Percentiles rank a stretch among this genome's conserved stretches.
Conservation (phyloP, 2,888 invertebrate genomes). For the Polyploca ridens region DNA sequence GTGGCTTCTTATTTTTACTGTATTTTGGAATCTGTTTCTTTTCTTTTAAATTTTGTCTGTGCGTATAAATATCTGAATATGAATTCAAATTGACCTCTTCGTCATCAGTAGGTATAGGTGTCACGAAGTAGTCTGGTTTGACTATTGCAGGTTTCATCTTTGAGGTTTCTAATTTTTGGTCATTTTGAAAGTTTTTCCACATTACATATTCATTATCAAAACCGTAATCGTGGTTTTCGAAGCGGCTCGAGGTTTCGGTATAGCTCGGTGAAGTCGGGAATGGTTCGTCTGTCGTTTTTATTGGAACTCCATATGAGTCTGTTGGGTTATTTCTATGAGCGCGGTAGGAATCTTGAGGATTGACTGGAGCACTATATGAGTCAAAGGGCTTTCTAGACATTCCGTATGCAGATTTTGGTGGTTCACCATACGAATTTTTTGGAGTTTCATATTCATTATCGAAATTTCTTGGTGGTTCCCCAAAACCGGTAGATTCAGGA, state of each 20-base stretch:
- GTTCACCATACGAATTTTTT: constrained; percentile 50
- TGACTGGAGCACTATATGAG: not conserved
- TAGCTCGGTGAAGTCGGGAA: constrained; percentile 34
- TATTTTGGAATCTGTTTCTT: constrained; percentile 35
- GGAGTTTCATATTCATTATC: constrained; percentile 35
- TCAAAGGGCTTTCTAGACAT: constrained; percentile 43
- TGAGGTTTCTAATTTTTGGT: constrained; percentile 34
- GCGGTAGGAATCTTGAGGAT: not conserved
- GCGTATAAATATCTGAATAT: constrained; percentile 43
- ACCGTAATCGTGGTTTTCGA: constrained; percentile 31
- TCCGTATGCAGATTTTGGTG: constrained; percentile 65
- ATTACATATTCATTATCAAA: constrained; percentile 39
- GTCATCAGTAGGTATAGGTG: constrained; percentile 30
- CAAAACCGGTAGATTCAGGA: constrained; percentile 58
- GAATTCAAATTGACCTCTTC: constrained; percentile 41
- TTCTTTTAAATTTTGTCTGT: constrained; percentile 30
- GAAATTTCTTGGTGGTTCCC: constrained; percentile 62
- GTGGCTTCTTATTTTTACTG: constrained; percentile 46
- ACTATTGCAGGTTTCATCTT: constrained; percentile 42
- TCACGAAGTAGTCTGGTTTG: constrained; percentile 40
- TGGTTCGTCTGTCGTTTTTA: constrained; percentile 40
- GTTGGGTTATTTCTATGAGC: not conserved
- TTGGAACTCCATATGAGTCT: constrained; percentile 61
- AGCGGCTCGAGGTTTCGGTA: constrained; percentile 30
- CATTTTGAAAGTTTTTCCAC: constrained; percentile 42